Percentiles rank a stretch among this genome's conserved stretches.
phyloP scores from a whole-genome alignment of 2,888 invertebrate genomes.

The Erpobdella octoculata region DNA sequence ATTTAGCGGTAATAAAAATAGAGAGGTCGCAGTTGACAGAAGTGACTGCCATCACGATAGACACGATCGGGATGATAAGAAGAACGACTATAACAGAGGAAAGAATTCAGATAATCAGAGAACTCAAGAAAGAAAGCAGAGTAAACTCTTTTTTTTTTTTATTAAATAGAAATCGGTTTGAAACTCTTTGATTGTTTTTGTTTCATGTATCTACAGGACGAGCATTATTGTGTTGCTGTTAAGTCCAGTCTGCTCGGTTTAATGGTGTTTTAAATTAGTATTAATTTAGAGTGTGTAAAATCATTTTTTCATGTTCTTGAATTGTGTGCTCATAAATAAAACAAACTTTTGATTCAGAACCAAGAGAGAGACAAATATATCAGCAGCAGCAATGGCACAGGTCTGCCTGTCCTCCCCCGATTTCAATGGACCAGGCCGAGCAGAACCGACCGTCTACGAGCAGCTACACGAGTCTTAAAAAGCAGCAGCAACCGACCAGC shows the following conservation, averaged over 20 bases:
- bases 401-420: constrained; percentile 46
- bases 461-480: constrained; percentile 50
- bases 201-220: no score
- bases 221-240: no score
- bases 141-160: no score
- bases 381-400: constrained; percentile 24
- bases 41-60: constrained; percentile 34
- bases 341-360: no score
- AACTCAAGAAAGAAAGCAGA: not conserved
- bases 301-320: no score
- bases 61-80: not conserved
- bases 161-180: no score
- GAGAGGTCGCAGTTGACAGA: constrained; percentile 66
- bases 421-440: constrained; percentile 50
- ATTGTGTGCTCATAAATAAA: no score
- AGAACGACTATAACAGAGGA: not conserved
- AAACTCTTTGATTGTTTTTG: no score
- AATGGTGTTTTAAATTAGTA: no score
- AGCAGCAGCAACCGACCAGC: not conserved
- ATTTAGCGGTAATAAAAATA: no score
- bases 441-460: constrained; percentile 47
- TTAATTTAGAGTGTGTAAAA: no score
- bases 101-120: not conserved
- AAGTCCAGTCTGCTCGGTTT: no score
- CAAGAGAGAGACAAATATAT: not conserved